Evolutionary conservation across 1,140 invertebrate genomes (phyloP).

Genomic region (Pomacea maculata): DNA sequence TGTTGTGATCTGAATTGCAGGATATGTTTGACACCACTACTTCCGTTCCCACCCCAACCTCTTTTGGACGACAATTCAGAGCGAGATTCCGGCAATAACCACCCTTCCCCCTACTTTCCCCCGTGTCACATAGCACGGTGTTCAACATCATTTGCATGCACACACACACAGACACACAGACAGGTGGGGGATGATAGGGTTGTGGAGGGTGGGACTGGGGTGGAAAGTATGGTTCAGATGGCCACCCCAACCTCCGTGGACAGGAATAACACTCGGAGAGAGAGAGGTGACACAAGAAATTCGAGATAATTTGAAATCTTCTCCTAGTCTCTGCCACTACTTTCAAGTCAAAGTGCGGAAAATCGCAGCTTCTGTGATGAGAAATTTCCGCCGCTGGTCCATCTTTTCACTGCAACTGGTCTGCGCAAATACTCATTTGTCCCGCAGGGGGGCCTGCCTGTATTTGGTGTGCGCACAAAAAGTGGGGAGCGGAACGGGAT

Average conservation of each 20-base stretch:
- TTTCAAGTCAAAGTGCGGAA: conserved; percentile 19
- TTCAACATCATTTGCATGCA: neutral
- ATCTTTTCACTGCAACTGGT: conserved; percentile 3
- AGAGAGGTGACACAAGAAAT: conserved; percentile 6
- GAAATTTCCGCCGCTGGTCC: conserved; percentile 9
- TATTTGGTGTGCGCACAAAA: conserved; percentile 23
- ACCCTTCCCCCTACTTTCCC: no score
- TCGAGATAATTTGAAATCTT: conserved; percentile 6
- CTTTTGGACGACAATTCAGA: no score
- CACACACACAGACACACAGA: neutral
- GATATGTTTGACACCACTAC: no score
- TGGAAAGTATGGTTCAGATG: neutral
- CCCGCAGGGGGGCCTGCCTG: neutral
- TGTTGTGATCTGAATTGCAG: no score
- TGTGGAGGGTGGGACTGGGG: no score
- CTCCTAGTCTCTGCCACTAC: conserved; percentile 6
- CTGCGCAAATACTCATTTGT: conserved; percentile 20
- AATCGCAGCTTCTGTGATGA: conserved; percentile 16
- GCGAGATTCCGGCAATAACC: no score
- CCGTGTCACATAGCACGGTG: no score
- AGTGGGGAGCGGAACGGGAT: conserved; percentile 16
- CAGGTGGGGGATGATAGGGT: neutral
- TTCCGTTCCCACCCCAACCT: no score
- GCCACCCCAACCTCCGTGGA: no score
- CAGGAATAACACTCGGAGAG: no score